Percentiles rank a stretch among this genome's conserved stretches.
These are phyloP conservation scores for Strigamia transsilvanica DNA, from an alignment of 2,888 invertebrate species.

Conservation along the genomic window DNA sequence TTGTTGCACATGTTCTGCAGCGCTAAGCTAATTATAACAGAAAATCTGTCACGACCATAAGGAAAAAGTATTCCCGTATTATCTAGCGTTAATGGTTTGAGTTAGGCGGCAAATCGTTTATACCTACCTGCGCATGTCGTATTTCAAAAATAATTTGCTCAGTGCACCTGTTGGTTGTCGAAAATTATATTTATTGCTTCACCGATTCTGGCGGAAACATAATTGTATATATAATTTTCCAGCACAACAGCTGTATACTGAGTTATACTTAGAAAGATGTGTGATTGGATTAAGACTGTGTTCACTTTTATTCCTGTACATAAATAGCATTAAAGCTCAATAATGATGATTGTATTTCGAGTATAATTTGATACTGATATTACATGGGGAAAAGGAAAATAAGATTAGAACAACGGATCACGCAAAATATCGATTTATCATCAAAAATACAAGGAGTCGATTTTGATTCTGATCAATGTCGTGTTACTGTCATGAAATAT, in stretches of 20 bases:
- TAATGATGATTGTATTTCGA: too few species aligned
- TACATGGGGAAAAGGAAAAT: too few species aligned
- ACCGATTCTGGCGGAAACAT: background rate
- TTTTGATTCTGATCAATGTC: background rate
- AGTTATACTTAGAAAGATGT: too few species aligned
- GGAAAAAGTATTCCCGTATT: too few species aligned
- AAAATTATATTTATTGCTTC: slow-evolving; percentile 33
- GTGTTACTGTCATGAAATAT: slow-evolving; percentile 17
- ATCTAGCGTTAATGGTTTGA: background rate
- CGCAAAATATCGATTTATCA: background rate
- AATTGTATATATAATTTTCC: slow-evolving; percentile 20
- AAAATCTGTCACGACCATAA: too few species aligned
- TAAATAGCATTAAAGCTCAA: too few species aligned
- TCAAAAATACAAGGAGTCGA: background rate
- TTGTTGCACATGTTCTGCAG: too few species aligned
- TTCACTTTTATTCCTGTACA: too few species aligned
- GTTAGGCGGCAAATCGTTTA: background rate
- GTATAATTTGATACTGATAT: too few species aligned
- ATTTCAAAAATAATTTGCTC: slow-evolving; percentile 15
- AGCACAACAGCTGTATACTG: background rate
- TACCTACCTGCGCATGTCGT: slow-evolving; percentile 10
- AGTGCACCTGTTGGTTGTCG: slow-evolving; percentile 28
- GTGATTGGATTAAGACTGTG: too few species aligned
- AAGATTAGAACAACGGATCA: background rate
- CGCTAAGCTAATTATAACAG: too few species aligned